Percentiles rank a stretch among this genome's conserved stretches.
Evolutionary conservation across 1,140 invertebrate species (phyloP).

Genomic region (Acromyrmex charruanus): DNA sequence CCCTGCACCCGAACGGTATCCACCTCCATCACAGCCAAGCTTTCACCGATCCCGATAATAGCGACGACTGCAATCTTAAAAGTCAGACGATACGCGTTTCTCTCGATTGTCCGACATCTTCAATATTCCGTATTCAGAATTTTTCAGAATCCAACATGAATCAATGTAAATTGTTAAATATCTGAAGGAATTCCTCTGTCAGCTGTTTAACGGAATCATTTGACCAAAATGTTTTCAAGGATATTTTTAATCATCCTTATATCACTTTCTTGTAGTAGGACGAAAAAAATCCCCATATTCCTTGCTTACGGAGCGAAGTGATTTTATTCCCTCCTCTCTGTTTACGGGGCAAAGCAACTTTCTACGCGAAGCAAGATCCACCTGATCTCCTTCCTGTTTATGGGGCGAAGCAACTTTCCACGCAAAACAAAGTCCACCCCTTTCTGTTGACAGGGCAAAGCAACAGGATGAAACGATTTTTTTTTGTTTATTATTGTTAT

Average conservation of each 20-base stretch:
- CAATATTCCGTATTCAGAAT: neutral
- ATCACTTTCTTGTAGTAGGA: neutral
- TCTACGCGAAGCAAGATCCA: too few species aligned
- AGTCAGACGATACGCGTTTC: neutral
- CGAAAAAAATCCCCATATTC: too few species aligned
- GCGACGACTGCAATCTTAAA: neutral
- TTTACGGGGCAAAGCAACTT: too few species aligned
- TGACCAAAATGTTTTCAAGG: neutral
- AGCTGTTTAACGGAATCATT: neutral
- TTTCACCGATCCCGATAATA: conserved; percentile 32
- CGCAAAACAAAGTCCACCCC: too few species aligned
- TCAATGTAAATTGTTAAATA: neutral
- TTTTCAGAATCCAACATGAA: neutral
- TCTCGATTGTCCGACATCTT: neutral
- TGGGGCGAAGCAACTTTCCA: too few species aligned
- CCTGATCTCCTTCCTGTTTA: too few species aligned
- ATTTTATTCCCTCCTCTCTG: too few species aligned
- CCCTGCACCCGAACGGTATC: conserved; percentile 31
- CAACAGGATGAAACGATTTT: too few species aligned
- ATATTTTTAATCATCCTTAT: conserved; percentile 14
- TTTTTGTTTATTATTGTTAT: too few species aligned
- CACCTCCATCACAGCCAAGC: conserved; percentile 31
- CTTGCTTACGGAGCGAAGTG: too few species aligned
- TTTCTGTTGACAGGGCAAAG: too few species aligned
- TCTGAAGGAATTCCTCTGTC: neutral